Conservation (phyloP, 2,113 vertebrate species). For the Anarrhichthys ocellatus region DNA sequence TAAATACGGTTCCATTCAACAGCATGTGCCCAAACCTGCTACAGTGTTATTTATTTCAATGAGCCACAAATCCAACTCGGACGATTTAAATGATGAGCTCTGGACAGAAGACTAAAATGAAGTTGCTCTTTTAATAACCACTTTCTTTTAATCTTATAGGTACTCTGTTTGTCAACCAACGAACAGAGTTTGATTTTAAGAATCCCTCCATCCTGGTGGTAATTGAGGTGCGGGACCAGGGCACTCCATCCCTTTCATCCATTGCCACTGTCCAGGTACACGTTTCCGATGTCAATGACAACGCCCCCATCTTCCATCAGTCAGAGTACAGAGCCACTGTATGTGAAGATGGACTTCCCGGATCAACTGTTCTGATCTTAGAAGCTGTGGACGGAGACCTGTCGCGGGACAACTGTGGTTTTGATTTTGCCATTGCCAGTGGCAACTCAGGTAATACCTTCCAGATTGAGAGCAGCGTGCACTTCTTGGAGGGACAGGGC, state of each 20-base stretch:
- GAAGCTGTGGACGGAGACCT: constrained; percentile 90
- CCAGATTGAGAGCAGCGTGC: constrained; percentile 92
- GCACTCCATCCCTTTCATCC: constrained; percentile 87
- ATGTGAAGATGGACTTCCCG: constrained; percentile 89
- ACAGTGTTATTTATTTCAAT: constrained; percentile 2
- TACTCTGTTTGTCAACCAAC: constrained; percentile 89
- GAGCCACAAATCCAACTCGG: neutral
- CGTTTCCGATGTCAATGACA: constrained; percentile 92
- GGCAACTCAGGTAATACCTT: constrained; percentile 92
- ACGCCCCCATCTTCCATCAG: constrained; percentile 89
- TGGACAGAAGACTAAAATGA: constrained; percentile 14
- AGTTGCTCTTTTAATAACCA: neutral
- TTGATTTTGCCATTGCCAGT: constrained; percentile 94
- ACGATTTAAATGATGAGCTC: neutral
- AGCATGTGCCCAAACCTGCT: neutral
- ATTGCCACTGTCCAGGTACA: constrained; percentile 90
- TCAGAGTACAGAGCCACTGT: constrained; percentile 87
- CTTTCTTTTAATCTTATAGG: constrained; percentile 52
- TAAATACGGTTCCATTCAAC: constrained; percentile 16
- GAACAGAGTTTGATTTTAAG: constrained; percentile 82
- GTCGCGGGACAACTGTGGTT: constrained; percentile 88
- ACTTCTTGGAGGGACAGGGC: constrained; percentile 84
- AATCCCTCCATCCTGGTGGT: constrained; percentile 88
- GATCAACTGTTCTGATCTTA: constrained; percentile 90
- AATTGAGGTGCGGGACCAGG: constrained; percentile 89